These are phyloP conservation scores for Coranthus polyacanthus DNA, from an alignment of 2,797 vertebrate genomes.

Conservation along the genomic window DNA sequence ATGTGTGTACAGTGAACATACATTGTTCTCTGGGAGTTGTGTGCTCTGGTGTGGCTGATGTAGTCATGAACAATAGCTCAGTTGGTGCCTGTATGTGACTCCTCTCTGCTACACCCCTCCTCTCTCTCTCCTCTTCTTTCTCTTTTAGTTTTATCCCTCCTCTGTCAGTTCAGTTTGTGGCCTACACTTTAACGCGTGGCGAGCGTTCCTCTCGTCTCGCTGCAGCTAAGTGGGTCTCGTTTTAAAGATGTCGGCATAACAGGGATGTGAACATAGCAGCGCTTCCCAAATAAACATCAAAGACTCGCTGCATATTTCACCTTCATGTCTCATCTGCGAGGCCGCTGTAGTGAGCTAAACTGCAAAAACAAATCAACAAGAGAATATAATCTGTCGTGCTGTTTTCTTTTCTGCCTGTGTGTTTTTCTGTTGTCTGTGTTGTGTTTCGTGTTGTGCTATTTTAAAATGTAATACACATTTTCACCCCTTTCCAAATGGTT, in stretches of 20 bases:
- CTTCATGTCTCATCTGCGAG: slow-evolving; percentile 1
- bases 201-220: slow-evolving; percentile 13
- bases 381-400: neutral
- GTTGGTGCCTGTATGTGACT: slow-evolving; percentile 44
- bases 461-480: too few relatives aligned
- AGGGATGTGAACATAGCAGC: slow-evolving; percentile 7
- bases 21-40: slow-evolving; percentile 53
- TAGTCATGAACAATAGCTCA: slow-evolving; percentile 57
- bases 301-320: slow-evolving; percentile 1
- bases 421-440: too few relatives aligned
- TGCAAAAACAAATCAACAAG: neutral
- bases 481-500: slow-evolving; percentile 24
- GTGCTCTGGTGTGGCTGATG: slow-evolving; percentile 33
- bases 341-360: neutral
- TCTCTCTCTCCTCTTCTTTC: slow-evolving; percentile 24
- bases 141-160: slow-evolving; percentile 35
- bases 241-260: slow-evolving; percentile 24
- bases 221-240: slow-evolving; percentile 33
- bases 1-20: slow-evolving; percentile 35
- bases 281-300: slow-evolving; percentile 15
- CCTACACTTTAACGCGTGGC: neutral
- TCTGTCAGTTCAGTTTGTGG: slow-evolving; percentile 26
- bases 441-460: neutral
- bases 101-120: slow-evolving; percentile 14
- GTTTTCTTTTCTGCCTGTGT: neutral